Conservation (phyloP, 2,113 vertebrate species). For the Pachyramphus minor region DNA sequence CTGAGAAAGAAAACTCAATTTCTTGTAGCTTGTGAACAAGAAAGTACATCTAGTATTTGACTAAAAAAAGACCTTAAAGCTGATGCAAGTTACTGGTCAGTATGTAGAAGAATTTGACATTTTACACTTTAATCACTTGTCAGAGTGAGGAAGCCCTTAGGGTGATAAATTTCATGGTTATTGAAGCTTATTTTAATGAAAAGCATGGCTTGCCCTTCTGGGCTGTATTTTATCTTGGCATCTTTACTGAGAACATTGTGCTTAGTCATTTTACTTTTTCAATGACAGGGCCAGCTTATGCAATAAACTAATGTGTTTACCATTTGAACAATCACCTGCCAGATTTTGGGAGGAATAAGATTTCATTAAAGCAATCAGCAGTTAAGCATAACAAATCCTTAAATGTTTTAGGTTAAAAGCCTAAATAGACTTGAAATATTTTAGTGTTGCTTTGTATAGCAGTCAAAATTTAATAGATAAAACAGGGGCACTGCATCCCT, state of each 20-base stretch:
- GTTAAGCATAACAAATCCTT: not conserved
- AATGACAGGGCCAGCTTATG: not conserved
- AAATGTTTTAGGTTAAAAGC: not conserved
- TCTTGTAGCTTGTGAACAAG: not conserved
- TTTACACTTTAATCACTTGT: not conserved
- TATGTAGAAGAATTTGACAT: not conserved
- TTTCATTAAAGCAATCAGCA: constrained; percentile 26
- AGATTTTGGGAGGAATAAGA: not conserved
- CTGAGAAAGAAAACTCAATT: not conserved
- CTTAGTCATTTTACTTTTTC: constrained; percentile 40
- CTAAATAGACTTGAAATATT: not conserved
- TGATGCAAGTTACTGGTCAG: not conserved
- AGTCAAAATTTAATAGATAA: not conserved
- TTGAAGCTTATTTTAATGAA: constrained; percentile 11
- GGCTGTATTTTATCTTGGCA: not conserved
- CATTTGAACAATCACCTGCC: not conserved
- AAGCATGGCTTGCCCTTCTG: not conserved
- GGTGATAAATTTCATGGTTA: not conserved
- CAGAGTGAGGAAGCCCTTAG: not conserved
- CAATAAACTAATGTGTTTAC: constrained; percentile 8
- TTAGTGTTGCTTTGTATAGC: not conserved
- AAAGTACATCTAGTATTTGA: not conserved
- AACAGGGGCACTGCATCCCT: not conserved
- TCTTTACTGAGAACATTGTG: not conserved
- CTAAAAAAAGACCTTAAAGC: not conserved